Evolutionary conservation across 2,797 vertebrate species (phyloP).

Genomic region (Peromyscus melanophrys): DNA sequence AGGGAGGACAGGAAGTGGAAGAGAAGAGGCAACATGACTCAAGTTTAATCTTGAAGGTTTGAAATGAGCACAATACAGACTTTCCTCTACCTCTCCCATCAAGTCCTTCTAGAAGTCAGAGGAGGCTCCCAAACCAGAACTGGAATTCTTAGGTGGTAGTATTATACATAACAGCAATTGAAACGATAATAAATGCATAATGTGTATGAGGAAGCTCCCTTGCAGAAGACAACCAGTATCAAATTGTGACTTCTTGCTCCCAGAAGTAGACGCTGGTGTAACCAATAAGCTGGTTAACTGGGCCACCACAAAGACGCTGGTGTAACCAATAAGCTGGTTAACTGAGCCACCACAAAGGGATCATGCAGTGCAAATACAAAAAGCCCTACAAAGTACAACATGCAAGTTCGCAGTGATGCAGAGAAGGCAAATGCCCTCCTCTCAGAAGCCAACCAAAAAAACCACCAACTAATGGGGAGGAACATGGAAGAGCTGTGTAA

Average conservation of each 20-base stretch:
- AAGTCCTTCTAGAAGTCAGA: not conserved
- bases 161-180: not conserved
- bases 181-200: not conserved
- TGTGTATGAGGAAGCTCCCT: not conserved
- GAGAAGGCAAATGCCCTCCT: not conserved
- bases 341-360: not conserved
- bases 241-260: not conserved
- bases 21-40: not conserved
- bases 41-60: not conserved
- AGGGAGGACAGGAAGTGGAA: not conserved
- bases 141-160: not conserved
- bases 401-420: not conserved
- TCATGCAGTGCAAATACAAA: not conserved
- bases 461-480: not conserved
- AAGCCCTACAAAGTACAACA: not conserved
- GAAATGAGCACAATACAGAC: not conserved
- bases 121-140: not conserved
- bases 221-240: not conserved
- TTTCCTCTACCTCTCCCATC: not conserved
- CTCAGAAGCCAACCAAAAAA: constrained; percentile 39
- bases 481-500: not conserved
- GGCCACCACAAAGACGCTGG: too few relatives aligned
- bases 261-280: not conserved
- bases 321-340: not conserved
- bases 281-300: too few relatives aligned